Base-by-base conservation (phyloP, 2,888 invertebrate species). In the Macrosoma leucophasiata region DNA sequence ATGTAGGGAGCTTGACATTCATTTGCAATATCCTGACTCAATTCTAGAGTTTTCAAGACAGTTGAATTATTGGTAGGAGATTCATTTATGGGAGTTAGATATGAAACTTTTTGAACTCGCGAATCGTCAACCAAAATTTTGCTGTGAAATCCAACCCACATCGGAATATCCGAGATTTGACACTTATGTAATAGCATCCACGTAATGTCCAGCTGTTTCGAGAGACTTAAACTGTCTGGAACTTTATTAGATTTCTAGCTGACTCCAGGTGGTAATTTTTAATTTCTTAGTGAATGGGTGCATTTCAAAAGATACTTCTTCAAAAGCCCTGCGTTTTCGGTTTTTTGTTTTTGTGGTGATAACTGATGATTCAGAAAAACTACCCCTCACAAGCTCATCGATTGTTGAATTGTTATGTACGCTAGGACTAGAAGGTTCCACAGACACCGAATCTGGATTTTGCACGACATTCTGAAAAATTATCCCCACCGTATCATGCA, bases 401-500 rank as follows among this genome's bases (percentile, higher is more conserved):
- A 18, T 28, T 20, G 33, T 39, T 29, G 29, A 39, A 32, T 39
- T 31, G 35, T 36, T 29, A 31, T 19, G 11, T 32, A 13, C 28
- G 14, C 10, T 20, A 39, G 30, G 33, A 27, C 30, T 39, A 34
- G 34, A 34, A 39, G 39, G 34, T 34, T 34, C 39, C 33, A 24
- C 9, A 19, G 36, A 25, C 25, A 34, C 33, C 20, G 27, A 21
- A 33, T 34, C 29, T 29, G 25, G 32, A 32, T 32, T 25, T 15
- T 34, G 28, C 28, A 34, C 29, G 29, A 36, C 30, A 30, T 36
- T 27, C 14, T 33, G 33, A 29, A 33, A 40, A 22, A 36, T 36
- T 7, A 32, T 35, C 2, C 39, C 32, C n/a, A 39, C 91, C 90
- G 45, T 90, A 78, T 55, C 88, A 88, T 24, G 88, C 85, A 46